Evolutionary conservation across 2,113 vertebrate species (phyloP), one percentile per base, ranked within the genome.

Genomic region (Gorilla gorilla): DNA sequence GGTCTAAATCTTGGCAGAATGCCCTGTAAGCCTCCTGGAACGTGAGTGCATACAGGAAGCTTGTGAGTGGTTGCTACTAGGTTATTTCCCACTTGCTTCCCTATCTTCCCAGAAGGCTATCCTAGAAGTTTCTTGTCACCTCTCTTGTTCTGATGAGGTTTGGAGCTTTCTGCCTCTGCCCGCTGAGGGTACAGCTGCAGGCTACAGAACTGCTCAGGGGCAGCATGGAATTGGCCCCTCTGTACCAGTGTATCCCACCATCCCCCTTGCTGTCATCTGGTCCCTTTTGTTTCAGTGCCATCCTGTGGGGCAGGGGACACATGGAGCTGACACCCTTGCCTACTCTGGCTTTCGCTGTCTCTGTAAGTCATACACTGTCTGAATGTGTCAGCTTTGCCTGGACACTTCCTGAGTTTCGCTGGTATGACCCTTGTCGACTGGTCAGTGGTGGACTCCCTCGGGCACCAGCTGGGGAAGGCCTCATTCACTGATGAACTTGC

Each of bases 311-410:
- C 20, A 23, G 72, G 70, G 75, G 68, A 38, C 88, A 52, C 27
- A 2, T 0, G 0, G 59, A 84, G 72, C 1, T 23, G 27, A 35
- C 17, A 10, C 40, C 14, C n/a, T 10, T 68, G 59, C 27, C 30
- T 40, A 5, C 30, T 14, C 8, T 35, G 68, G 23, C 50, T 89
- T 55, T 61, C 30, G 40, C 35, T 9, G 16, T 70, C 64, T 13
- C 1, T 0, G 2, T 1, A 22, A 61, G 80, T 59, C 17, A 76
- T 2, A 45, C 5, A 8, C 1, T 2, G 3, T 7, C 8, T 11
- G 70, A 50, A 13, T 25, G 18, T 25, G 3, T 27, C 68, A 27
- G 70, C 68, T 79, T 59, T 1, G 8, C 52, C 9, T 0, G 35
- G 68, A 55, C 45, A 43, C 50, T 17, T 76, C 76, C 66, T 22